Evolutionary conservation across 1,140 invertebrate genomes (phyloP).

Genomic region (Plutomurus gul): DNA sequence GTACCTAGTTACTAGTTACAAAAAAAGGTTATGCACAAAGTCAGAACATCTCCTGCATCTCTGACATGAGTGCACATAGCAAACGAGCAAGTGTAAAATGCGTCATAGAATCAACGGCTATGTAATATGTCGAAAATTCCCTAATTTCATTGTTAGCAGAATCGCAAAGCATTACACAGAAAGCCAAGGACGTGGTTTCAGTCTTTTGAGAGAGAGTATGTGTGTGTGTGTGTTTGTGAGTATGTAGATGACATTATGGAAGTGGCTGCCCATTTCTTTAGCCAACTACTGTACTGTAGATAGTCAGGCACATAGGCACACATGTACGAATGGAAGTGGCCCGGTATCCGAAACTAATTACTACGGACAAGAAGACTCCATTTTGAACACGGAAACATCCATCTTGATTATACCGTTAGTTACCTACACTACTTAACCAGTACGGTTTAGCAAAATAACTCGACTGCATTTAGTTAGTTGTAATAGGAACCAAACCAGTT

Average conservation of each 20-base stretch:
- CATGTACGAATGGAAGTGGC: background rate
- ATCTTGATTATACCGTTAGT: conserved; percentile 21
- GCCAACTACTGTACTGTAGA: too few species aligned
- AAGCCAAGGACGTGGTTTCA: conserved; percentile 20
- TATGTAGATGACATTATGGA: too few species aligned
- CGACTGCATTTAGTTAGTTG: background rate
- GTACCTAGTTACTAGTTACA: too few species aligned
- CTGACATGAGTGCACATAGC: background rate
- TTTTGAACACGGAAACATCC: conserved; percentile 26
- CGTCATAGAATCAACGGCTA: background rate
- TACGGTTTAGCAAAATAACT: conserved; percentile 5
- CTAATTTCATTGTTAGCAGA: background rate
- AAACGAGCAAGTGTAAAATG: background rate
- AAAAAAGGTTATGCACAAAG: background rate
- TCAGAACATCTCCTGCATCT: background rate
- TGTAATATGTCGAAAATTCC: background rate
- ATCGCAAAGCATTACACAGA: background rate
- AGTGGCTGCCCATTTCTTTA: too few species aligned
- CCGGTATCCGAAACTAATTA: conserved; percentile 26
- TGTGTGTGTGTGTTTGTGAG: too few species aligned
- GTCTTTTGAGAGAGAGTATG: too few species aligned
- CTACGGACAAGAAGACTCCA: conserved; percentile 14
- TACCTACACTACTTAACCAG: background rate
- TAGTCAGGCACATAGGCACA: background rate
- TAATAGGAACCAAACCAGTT: background rate